A percentile compares a stretch with the other conserved stretches of the same genome.
Evolutionary conservation across 2,797 vertebrate species (phyloP).

Genomic region (Trichosurus vulpecula): DNA sequence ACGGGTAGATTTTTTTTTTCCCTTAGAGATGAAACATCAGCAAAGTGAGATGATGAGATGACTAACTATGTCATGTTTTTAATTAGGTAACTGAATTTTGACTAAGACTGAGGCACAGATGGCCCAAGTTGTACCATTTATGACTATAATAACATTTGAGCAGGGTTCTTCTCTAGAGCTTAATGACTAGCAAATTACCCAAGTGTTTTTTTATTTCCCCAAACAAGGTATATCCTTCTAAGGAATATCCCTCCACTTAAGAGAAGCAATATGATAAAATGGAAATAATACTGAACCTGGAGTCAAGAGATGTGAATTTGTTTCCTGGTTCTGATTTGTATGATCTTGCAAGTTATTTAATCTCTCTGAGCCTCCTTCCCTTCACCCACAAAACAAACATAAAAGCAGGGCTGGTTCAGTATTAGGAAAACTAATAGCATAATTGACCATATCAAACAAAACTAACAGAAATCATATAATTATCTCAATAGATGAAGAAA

Average conservation of each 20-base stretch:
- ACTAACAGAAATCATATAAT: too few relatives aligned
- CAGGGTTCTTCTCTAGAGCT: not conserved
- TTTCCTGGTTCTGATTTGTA: not conserved
- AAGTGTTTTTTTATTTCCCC: not conserved
- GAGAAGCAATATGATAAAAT: not conserved
- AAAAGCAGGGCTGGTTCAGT: not conserved
- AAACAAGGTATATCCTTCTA: not conserved
- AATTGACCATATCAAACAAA: too few relatives aligned
- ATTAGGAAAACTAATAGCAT: too few relatives aligned
- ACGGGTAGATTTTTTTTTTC: not conserved
- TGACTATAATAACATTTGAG: not conserved
- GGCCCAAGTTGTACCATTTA: not conserved
- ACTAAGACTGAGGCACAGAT: conserved; percentile 18
- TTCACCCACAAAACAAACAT: not conserved
- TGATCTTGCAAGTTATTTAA: not conserved
- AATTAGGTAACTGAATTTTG: not conserved
- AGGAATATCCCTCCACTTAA: not conserved
- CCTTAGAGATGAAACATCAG: not conserved
- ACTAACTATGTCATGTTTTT: not conserved
- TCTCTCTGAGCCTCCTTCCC: not conserved
- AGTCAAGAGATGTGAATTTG: not conserved
- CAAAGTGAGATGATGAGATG: not conserved
- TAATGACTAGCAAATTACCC: not conserved
- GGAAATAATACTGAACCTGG: not conserved
- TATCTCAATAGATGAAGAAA: too few relatives aligned